Base-by-base conservation (phyloP, 1,140 invertebrate genomes). In the Plectrocnemia conspersa region DNA sequence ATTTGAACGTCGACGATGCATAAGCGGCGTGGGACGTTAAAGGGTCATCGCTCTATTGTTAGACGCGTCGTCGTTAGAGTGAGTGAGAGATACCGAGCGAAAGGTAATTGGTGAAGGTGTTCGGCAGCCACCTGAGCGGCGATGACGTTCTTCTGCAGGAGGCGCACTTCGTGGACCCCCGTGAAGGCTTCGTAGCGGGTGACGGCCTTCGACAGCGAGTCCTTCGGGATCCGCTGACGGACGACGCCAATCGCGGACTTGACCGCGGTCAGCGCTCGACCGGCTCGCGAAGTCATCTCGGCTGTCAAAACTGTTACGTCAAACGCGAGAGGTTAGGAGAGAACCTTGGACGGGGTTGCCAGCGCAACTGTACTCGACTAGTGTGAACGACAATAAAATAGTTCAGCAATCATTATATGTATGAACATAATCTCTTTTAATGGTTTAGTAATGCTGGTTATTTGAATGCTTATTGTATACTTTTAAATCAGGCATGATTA, bases 111-210 rank as follows among this genome's bases (percentile, higher is more conserved):
- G n/a, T 18, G 36, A 40, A 7, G 36, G n/a, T n/a, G 13, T 29
- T 29, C 45, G 10, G 22, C 11, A 48, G 15, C 47, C 58, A 76
- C 74, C 68, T 76, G 74, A 2, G 74, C 73, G 21, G 72, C 70
- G 2, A 75, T 61, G 5, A 76, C 74, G 0, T 71, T 73, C 52
- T 71, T 72, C 50, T 76, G 74, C 16, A 76, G 65, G 5, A 69
- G 66, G 70, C 75, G 72, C 24, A 76, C 73, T 61, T 76, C 74
- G 19, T 72, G 68, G 4, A 75, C 73, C 7, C 74, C 74, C 0
- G 72, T 76, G 23, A 75, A 75, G 56, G 74, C 73, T 45, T 76
- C 74, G 66, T 76, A 76, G 58, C 63, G 67, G 11, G 49, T 21
- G 5, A 62, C 52, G 9, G 53, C 42, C 15, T 55, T 33, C 23